Conservation (phyloP, 2,888 invertebrate species). For the Lepeophtheirus nordmannii region DNA sequence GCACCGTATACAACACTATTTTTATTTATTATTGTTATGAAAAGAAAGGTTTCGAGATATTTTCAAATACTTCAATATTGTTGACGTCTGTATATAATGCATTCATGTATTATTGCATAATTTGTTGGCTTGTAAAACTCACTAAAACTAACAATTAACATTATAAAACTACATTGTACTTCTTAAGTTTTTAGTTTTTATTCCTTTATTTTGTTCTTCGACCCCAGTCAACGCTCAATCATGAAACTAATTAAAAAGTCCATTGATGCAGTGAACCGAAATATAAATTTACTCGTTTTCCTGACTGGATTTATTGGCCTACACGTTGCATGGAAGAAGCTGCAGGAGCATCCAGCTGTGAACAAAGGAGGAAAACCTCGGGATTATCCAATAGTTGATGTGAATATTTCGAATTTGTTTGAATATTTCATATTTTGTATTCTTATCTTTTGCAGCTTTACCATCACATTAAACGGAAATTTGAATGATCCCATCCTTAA, state of each 20-base stretch:
- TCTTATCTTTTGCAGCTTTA: not conserved
- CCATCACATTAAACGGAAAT: not conserved
- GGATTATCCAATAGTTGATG: conserved; percentile 2
- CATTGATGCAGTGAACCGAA: not conserved
- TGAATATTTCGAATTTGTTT: not conserved
- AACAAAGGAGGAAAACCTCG: not conserved
- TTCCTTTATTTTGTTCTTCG: too few relatives aligned
- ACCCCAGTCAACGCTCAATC: not conserved
- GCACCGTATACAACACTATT: too few relatives aligned
- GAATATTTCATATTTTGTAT: not conserved
- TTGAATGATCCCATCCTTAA: not conserved
- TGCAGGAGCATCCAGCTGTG: not conserved
- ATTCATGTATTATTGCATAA: too few relatives aligned
- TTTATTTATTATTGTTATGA: too few relatives aligned
- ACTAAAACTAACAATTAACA: too few relatives aligned
- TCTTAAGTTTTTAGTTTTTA: too few relatives aligned
- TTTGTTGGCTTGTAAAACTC: too few relatives aligned
- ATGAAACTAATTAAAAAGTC: not conserved
- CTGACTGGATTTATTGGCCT: not conserved
- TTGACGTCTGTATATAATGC: too few relatives aligned
- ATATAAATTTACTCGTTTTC: not conserved
- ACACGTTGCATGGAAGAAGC: not conserved
- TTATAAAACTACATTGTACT: too few relatives aligned
- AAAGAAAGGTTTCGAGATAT: too few relatives aligned
- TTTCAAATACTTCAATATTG: too few relatives aligned